phyloP scores from a whole-genome alignment of 2,888 invertebrate species.

The Plebejus anna region DNA sequence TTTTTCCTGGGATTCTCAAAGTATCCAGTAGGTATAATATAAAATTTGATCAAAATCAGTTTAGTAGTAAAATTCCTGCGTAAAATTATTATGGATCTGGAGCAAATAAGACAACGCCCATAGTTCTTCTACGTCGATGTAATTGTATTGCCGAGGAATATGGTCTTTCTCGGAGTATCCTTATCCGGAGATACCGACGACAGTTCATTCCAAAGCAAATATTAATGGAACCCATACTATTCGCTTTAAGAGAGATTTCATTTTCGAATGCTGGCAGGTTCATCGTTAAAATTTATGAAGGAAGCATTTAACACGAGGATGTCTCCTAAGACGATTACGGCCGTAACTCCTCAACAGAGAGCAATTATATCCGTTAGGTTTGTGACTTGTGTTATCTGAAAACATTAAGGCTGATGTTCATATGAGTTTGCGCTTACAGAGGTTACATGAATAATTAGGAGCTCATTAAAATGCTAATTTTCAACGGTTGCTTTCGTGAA shows the following conservation, averaged over 20 bases:
- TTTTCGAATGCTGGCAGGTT: neutral
- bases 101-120: too few relatives aligned
- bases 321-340: neutral
- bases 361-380: neutral
- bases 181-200: too few relatives aligned
- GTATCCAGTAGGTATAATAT: too few relatives aligned
- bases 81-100: too few relatives aligned
- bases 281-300: neutral
- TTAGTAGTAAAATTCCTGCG: too few relatives aligned
- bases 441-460: slow-evolving; percentile 47
- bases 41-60: too few relatives aligned
- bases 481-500: slow-evolving; percentile 47
- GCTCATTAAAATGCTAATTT: slow-evolving; percentile 54
- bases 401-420: neutral
- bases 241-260: too few relatives aligned
- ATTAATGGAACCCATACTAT: neutral
- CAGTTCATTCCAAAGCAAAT: too few relatives aligned
- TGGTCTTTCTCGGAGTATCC: too few relatives aligned
- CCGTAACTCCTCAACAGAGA: neutral
- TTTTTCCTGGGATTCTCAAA: too few relatives aligned
- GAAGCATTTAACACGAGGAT: neutral
- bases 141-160: too few relatives aligned
- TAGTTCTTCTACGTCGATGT: too few relatives aligned
- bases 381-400: neutral
- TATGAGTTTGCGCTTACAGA: neutral